Conservation (phyloP, 2,888 invertebrate species). For the Lycia hirtaria region DNA sequence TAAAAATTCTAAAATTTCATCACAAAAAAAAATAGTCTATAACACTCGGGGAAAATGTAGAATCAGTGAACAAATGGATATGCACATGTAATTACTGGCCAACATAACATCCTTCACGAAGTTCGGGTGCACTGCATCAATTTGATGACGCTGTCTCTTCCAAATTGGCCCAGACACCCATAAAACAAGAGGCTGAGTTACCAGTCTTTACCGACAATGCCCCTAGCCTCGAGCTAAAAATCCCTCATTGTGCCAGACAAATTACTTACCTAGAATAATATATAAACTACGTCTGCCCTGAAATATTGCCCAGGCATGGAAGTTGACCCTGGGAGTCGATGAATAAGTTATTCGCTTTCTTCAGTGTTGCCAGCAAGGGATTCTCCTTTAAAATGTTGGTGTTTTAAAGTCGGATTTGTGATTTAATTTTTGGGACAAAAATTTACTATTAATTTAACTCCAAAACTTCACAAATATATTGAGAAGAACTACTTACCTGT, state of each 20-base stretch:
- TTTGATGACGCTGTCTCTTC: slow-evolving; percentile 15
- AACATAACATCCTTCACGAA: no score
- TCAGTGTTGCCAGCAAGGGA: slow-evolving; percentile 9
- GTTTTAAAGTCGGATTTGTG: neutral
- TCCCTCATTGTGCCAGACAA: slow-evolving; percentile 77
- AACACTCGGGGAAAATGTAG: no score
- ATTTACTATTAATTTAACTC: no score
- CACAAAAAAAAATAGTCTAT: no score
- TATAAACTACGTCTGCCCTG: slow-evolving; percentile 48
- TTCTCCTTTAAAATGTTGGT: neutral
- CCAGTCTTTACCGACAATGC: slow-evolving; percentile 63
- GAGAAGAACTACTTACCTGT: no score
- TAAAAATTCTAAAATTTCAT: no score
- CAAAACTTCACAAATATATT: no score
- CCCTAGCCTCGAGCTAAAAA: slow-evolving; percentile 73
- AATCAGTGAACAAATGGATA: no score
- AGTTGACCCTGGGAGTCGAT: slow-evolving; percentile 31
- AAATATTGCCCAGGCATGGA: slow-evolving; percentile 53
- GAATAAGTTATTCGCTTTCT: slow-evolving; percentile 29
- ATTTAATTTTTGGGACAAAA: no score
- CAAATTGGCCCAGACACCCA: slow-evolving; percentile 49
- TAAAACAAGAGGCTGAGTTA: slow-evolving; percentile 57
- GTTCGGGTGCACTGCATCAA: no score
- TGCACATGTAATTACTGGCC: no score
- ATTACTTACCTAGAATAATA: slow-evolving; percentile 70